phyloP scores from a whole-genome alignment of 1,140 invertebrate genomes.

The Drosophila parvula region DNA sequence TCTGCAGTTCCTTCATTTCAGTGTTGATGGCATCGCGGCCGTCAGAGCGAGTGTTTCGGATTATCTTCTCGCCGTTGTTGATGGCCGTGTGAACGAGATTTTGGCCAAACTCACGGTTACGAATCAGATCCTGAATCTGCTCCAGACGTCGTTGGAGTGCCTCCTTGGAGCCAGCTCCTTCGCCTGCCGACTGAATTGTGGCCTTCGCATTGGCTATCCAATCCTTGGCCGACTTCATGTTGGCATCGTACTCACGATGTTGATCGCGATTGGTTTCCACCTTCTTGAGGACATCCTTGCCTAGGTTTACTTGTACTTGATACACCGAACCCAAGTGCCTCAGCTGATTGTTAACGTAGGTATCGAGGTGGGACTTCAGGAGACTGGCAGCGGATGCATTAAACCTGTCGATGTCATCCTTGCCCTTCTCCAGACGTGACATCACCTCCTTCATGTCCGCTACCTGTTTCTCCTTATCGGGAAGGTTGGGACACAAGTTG shows the following conservation, averaged over 20 bases:
- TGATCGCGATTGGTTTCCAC: constrained; percentile 95
- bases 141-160: constrained; percentile 92
- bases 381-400: constrained; percentile 91
- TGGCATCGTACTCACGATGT: constrained; percentile 93
- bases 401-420: constrained; percentile 93
- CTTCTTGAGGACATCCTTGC: constrained; percentile 96
- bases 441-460: constrained; percentile 91
- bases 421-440: constrained; percentile 90
- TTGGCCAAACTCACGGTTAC: constrained; percentile 95
- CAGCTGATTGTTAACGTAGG: constrained; percentile 95
- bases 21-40: constrained; percentile 94
- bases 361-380: constrained; percentile 93
- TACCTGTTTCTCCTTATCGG: constrained; percentile 94
- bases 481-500: constrained; percentile 90
- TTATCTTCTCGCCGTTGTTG: constrained; percentile 96
- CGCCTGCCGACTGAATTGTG: constrained; percentile 91
- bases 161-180: constrained; percentile 93
- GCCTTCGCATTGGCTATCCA: constrained; percentile 96
- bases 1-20: constrained; percentile 95
- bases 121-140: constrained; percentile 92
- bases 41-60: constrained; percentile 93
- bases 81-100: constrained; percentile 94
- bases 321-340: constrained; percentile 95
- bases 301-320: constrained; percentile 94
- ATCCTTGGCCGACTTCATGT: constrained; percentile 90